Evolutionary conservation across 2,888 invertebrate species (phyloP).

Genomic region (Metacarcinus magister): DNA sequence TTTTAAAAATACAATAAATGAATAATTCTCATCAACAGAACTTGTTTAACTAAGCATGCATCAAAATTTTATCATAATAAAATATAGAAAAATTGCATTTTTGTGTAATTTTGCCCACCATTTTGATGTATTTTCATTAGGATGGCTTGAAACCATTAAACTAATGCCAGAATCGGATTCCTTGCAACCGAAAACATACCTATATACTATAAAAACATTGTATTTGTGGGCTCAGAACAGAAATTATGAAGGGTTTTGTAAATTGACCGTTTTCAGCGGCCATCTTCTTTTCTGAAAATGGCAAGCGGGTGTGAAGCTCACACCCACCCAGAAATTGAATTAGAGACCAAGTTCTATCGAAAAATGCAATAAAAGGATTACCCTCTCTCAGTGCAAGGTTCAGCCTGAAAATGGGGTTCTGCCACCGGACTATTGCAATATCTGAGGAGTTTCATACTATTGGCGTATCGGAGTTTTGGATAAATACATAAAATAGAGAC

Average conservation of each 20-base stretch:
- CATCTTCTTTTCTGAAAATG: conserved; percentile 52
- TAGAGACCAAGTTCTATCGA: neutral
- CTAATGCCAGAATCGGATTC: conserved; percentile 51
- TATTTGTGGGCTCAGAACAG: conserved; percentile 17
- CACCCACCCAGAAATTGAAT: conserved; percentile 47
- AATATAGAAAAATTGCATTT: neutral
- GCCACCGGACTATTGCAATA: conserved; percentile 8
- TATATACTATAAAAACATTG: conserved; percentile 40
- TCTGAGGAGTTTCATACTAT: too few species aligned
- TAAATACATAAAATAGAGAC: too few species aligned
- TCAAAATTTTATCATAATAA: neutral
- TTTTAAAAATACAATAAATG: neutral
- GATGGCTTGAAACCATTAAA: conserved; percentile 4
- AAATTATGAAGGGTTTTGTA: conserved; percentile 50
- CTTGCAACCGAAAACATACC: conserved; percentile 44
- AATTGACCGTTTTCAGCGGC: neutral
- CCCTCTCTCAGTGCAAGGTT: conserved; percentile 9
- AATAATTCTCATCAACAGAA: neutral
- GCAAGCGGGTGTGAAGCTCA: conserved; percentile 54
- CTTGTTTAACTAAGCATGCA: neutral
- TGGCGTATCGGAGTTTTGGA: too few species aligned
- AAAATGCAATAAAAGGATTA: conserved; percentile 47
- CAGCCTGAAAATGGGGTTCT: neutral
- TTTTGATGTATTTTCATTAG: neutral
- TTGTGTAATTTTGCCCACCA: conserved; percentile 22